A percentile compares a stretch with the other conserved stretches of the same genome.
Evolutionary conservation across 2,797 vertebrate species (phyloP).

Genomic region (Champsocephalus gunnari): DNA sequence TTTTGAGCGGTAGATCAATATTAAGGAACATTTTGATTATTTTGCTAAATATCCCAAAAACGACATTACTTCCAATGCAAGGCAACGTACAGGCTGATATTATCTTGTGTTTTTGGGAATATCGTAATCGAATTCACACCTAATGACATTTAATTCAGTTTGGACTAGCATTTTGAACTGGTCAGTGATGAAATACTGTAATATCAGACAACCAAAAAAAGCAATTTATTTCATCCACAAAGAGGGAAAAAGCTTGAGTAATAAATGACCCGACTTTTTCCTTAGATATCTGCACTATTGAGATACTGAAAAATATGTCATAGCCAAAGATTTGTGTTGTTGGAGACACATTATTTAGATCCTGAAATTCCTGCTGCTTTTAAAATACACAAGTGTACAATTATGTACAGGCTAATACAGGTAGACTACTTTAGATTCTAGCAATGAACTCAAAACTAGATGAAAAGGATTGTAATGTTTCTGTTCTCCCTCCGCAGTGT

Average conservation of each 20-base stretch:
- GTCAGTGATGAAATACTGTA: background rate
- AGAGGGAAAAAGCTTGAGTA: no score
- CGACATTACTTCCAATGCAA: no score
- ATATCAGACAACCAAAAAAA: background rate
- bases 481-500: constrained; percentile 82
- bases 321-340: background rate
- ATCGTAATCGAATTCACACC: no score
- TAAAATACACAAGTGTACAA: background rate
- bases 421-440: background rate
- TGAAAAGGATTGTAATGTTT: background rate
- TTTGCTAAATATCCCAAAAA: no score
- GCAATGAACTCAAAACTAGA: background rate
- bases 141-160: no score
- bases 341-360: background rate
- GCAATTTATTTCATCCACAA: background rate
- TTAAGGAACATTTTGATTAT: no score
- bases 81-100: no score
- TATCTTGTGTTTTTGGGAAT: no score
- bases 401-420: no score
- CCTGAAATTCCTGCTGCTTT: background rate
- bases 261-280: background rate
- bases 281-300: background rate
- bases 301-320: background rate
- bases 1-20: no score
- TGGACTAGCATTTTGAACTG: background rate